Percentiles rank a stretch among this genome's conserved stretches.
Evolutionary conservation across 2,797 vertebrate genomes (phyloP).

Genomic region (Siniperca scherzeri): DNA sequence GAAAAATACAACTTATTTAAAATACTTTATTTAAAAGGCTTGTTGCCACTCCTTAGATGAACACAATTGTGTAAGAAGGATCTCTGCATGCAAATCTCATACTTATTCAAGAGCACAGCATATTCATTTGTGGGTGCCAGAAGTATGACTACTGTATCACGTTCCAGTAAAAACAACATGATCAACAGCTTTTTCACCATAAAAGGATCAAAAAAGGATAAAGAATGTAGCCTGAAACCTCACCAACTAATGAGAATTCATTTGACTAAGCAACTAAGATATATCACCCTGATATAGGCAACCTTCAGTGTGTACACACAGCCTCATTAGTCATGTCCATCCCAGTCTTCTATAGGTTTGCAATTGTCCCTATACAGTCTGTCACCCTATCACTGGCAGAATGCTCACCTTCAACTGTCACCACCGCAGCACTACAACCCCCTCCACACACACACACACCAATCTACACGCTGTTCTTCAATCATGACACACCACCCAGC

Average conservation of each 20-base stretch:
- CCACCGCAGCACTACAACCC: neutral
- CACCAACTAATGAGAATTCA: slow-evolving; percentile 19
- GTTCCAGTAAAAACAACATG: slow-evolving; percentile 16
- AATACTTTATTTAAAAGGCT: neutral
- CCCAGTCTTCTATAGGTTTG: slow-evolving; percentile 20
- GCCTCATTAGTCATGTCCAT: slow-evolving; percentile 25
- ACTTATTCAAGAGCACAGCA: slow-evolving; percentile 18
- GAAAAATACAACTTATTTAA: neutral
- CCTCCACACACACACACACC: slow-evolving; percentile 26
- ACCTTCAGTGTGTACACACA: neutral
- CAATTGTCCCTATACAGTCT: slow-evolving; percentile 11
- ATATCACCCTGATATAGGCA: slow-evolving; percentile 17
- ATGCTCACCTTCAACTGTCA: slow-evolving; percentile 40
- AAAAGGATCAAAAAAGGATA: slow-evolving; percentile 35
- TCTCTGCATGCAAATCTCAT: neutral
- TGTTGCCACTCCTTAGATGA: neutral
- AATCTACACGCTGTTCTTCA: slow-evolving; percentile 29
- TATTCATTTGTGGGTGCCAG: slow-evolving; percentile 19
- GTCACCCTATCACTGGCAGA: slow-evolving; percentile 14
- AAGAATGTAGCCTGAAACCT: slow-evolving; percentile 16
- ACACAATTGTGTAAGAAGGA: neutral
- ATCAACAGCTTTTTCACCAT: slow-evolving; percentile 31
- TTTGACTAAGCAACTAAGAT: neutral
- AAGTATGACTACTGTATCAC: slow-evolving; percentile 16
- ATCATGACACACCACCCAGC: neutral